Base-by-base conservation (phyloP, 64 coral and sea anemone genomes). In the Hydrozoanthus tunicans region DNA sequence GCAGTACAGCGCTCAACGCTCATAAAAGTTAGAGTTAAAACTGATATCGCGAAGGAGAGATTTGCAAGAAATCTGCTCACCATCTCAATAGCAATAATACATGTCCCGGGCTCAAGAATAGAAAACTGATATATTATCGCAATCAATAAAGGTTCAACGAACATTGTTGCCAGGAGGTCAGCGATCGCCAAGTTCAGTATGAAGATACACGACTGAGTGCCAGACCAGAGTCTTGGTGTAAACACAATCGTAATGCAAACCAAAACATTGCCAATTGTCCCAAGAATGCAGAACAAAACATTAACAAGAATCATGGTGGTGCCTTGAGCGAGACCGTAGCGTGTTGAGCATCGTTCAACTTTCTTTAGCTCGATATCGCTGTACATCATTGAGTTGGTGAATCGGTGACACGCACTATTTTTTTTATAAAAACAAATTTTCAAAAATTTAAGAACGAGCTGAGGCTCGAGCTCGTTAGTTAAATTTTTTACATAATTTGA, bases 1-100 rank as follows among this genome's bases (percentile, higher is more conserved):
- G 23, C 61, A 61, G 61, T 25, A 81, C 79, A 81, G 56, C 79
- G 79, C 24, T 81, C 79, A 11, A 81, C 26, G 12, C 79, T 81
- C 79, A 81, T 81, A 32, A 61, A 23, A 0, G 79, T 81, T 5
- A 81, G 79, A 27, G 79, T 81, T 27, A 24, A 5, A 4, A 60
- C 9, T 5, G 79, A 81, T 15, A 81, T 15, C 13, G 79, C 56
- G 61, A 81, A 56, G 32, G 79, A 81, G 9, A 81, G 57, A 11
- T 81, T 81, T 13, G 56, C 79, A 4, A 81, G 79, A 6, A 81
- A 81, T 53, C 79, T 60, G 6, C n/a, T 58, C 7, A 58, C 56
- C 6, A 10, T 8, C 3, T 61, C 53, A 6, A 59, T 81, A 26
- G 11, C 3, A 9, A 81, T 81, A 9, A 11, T 2, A 61, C 79